Conservation (phyloP, 2,888 invertebrate species). For the Hymenopus coronatus region DNA sequence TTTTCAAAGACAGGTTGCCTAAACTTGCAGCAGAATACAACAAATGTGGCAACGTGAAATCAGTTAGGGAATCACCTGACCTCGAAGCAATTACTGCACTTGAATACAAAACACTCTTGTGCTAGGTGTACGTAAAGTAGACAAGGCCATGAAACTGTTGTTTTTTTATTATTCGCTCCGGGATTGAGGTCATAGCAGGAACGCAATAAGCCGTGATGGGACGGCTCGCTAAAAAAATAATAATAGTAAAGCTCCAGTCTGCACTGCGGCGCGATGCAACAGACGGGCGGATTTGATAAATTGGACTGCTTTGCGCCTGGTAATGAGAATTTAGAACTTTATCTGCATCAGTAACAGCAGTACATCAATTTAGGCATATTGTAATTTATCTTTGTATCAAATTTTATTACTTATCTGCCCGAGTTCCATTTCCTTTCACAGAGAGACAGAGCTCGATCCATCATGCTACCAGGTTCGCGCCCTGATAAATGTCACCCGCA, state of each 20-base stretch:
- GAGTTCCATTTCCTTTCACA: not conserved
- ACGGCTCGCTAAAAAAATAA: not conserved
- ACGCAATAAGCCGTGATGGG: constrained; percentile 5
- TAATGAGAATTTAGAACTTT: not conserved
- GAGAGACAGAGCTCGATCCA: not conserved
- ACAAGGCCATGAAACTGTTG: not conserved
- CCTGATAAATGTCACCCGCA: not conserved
- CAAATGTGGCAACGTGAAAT: too few species aligned
- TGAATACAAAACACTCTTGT: not conserved
- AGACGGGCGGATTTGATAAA: not conserved
- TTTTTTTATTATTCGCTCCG: not conserved
- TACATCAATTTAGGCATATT: not conserved
- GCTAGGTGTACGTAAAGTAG: not conserved
- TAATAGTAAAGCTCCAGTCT: not conserved
- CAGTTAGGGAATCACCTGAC: too few species aligned
- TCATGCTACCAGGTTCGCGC: not conserved
- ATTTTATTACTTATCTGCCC: not conserved
- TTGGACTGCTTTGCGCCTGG: not conserved
- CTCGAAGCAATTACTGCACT: not conserved
- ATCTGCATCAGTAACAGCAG: not conserved
- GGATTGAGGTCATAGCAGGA: constrained; percentile 12
- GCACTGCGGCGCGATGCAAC: not conserved
- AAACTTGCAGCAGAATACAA: too few species aligned
- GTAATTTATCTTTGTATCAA: not conserved
- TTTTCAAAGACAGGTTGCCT: too few species aligned